Percentiles rank a stretch among this genome's conserved stretches.
These are phyloP conservation scores for Chionoecetes opilio DNA, from an alignment of 1,140 invertebrate species.

Conservation along the genomic window DNA sequence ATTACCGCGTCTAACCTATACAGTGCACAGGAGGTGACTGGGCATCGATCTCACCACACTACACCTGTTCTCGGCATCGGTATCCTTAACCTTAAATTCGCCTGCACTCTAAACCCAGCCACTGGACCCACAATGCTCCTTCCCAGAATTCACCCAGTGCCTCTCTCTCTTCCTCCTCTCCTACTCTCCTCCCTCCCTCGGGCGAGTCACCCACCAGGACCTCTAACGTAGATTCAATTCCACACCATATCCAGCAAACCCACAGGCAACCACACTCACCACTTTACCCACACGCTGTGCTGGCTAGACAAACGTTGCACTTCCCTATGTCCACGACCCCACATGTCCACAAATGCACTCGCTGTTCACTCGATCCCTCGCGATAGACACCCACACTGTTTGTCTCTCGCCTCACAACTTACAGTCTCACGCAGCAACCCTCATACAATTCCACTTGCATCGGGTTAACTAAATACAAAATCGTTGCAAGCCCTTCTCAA, in stretches of 20 bases:
- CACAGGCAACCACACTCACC: background rate
- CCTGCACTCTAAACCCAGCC: background rate
- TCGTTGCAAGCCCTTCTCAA: background rate
- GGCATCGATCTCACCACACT: background rate
- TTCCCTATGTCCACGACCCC: background rate
- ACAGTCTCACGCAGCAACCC: background rate
- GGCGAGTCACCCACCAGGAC: background rate
- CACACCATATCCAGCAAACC: slow-evolving; percentile 24
- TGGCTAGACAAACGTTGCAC: background rate
- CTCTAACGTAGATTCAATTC: background rate
- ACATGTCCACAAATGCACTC: slow-evolving; percentile 41
- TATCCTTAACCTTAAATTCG: background rate
- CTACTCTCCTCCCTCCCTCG: no score
- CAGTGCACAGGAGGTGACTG: no score
- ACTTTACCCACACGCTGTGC: background rate
- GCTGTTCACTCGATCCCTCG: slow-evolving; percentile 25
- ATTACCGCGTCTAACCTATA: background rate
- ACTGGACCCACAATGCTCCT: background rate
- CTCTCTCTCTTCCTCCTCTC: no score
- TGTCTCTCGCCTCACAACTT: slow-evolving; percentile 17
- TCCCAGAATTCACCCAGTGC: background rate
- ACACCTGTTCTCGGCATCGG: background rate
- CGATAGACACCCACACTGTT: slow-evolving; percentile 16
- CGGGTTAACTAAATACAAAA: background rate
- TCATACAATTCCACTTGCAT: background rate